A percentile compares a stretch with the other conserved stretches of the same genome.
phyloP scores from a whole-genome alignment of 1,140 invertebrate genomes.

The Anastrepha obliqua region DNA sequence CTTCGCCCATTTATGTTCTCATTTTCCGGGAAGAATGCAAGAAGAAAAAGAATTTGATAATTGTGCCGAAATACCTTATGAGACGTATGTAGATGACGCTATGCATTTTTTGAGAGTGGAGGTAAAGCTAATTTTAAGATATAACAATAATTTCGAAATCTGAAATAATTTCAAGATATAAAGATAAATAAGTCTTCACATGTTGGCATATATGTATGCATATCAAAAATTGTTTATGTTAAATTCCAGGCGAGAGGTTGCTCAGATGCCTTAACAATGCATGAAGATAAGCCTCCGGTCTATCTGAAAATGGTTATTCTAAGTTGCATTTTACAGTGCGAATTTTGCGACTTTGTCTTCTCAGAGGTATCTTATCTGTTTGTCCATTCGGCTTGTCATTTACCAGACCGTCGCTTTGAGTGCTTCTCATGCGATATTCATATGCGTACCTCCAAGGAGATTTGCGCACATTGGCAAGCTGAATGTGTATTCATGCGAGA shows the following conservation, averaged over 20 bases:
- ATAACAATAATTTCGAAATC: neutral
- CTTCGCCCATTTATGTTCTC: constrained; percentile 60
- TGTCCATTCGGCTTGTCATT: constrained; percentile 75
- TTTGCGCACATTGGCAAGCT: constrained; percentile 76
- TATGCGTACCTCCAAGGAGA: constrained; percentile 76
- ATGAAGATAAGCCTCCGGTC: constrained; percentile 42
- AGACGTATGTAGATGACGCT: constrained; percentile 54
- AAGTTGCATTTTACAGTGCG: constrained; percentile 76
- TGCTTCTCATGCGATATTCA: constrained; percentile 76
- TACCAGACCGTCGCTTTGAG: constrained; percentile 76
- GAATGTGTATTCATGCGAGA: constrained; percentile 75
- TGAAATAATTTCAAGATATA: neutral
- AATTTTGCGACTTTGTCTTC: constrained; percentile 78
- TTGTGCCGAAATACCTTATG: constrained; percentile 55
- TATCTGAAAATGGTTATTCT: constrained; percentile 61
- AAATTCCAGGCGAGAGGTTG: constrained; percentile 11
- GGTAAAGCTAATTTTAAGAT: neutral
- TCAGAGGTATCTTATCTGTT: constrained; percentile 75
- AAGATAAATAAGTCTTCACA: neutral
- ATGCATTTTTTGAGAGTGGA: constrained; percentile 49
- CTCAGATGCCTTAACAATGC: neutral
- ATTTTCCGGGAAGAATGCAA: constrained; percentile 55
- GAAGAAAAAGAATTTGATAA: constrained; percentile 57
- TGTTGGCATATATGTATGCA: neutral
- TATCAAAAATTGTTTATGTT: neutral